Evolutionary conservation across 1,140 invertebrate genomes (phyloP).

Genomic region (Linepithema humile): DNA sequence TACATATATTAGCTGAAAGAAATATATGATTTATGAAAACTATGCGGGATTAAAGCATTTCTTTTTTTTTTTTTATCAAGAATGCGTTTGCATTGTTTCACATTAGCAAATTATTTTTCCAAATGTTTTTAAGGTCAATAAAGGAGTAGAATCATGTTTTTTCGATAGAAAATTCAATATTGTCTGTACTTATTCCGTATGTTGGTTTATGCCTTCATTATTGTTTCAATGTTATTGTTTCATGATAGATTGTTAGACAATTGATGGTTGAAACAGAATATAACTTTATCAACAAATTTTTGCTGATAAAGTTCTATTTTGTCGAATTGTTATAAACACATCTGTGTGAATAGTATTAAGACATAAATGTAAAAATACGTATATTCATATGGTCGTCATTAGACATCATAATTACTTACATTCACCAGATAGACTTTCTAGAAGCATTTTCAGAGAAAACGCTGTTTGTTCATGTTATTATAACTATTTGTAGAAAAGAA

Average conservation of each 20-base stretch:
- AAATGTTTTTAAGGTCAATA: not conserved
- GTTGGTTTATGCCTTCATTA: not conserved
- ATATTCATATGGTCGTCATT: constrained; percentile 39
- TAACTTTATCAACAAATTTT: constrained; percentile 53
- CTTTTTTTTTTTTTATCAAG: not conserved
- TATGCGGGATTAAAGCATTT: not conserved
- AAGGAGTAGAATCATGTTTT: not conserved
- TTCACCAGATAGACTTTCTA: constrained; percentile 6
- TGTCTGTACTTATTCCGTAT: not conserved
- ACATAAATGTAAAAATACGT: constrained; percentile 60
- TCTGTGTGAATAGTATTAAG: constrained; percentile 46
- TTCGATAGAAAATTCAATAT: not conserved
- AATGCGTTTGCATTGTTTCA: constrained; percentile 8
- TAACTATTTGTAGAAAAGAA: not conserved
- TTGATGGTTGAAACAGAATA: constrained; percentile 47
- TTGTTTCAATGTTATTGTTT: not conserved
- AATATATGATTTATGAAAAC: not conserved
- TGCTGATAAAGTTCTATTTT: constrained; percentile 59
- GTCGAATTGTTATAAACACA: constrained; percentile 60
- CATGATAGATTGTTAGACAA: constrained; percentile 52
- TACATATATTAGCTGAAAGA: not conserved
- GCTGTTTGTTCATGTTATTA: not conserved
- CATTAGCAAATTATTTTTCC: not conserved
- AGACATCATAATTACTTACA: constrained; percentile 38
- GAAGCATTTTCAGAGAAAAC: not conserved